Base-by-base conservation (phyloP, 2,113 vertebrate species). In the Miniopterus natalensis region DNA sequence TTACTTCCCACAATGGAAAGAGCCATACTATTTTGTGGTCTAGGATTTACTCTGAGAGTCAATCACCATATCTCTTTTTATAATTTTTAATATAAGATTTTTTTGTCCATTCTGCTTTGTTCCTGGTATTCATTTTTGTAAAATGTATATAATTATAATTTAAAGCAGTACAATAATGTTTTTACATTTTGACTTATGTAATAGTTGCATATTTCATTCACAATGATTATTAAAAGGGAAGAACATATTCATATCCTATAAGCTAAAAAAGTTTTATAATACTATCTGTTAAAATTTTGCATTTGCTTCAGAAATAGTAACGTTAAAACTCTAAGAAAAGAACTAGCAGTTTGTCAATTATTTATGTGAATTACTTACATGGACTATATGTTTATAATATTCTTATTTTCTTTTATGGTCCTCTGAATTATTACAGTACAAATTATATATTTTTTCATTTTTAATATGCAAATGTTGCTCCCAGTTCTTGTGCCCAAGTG, bases 251-350 rank as follows among this genome's bases (percentile, higher is more conserved):
- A 79, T 85, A 66, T 93, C 36, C n/a, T 77, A 8, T 14, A 74
- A 21, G 29, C 66, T 75, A 36, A 45, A 65, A n/a, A 7, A 6
- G 8, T 61, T 84, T 73, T 79, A 25, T 86, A 61, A n/a, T n/a
- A n/a, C 18, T 63, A 49, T 47, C 42, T 78, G 18, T 73, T 86
- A 65, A 12, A 45, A 79, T 49, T 92, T 85, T 80, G 21, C 36
- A 49, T 68, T 94, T 86, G 17, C 49, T 95, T 95, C 23, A 75
- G 31, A 73, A 84, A 83, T 25, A 90, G 11, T 49, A 92, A 81
- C 21, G 73, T 83, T 87, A 78, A 61, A 63, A 73, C 73, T 61
- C 14, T 81, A 73, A 81, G 25, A 79, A 36, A 92, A 59, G 10
- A 57, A 42, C 2, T 55, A 51, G 7, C 4, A 25, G 27, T 77